Evolutionary conservation across 2,113 vertebrate species (phyloP), one percentile per base, ranked within the genome.

Genomic region (Urocynchramus pylzowi): DNA sequence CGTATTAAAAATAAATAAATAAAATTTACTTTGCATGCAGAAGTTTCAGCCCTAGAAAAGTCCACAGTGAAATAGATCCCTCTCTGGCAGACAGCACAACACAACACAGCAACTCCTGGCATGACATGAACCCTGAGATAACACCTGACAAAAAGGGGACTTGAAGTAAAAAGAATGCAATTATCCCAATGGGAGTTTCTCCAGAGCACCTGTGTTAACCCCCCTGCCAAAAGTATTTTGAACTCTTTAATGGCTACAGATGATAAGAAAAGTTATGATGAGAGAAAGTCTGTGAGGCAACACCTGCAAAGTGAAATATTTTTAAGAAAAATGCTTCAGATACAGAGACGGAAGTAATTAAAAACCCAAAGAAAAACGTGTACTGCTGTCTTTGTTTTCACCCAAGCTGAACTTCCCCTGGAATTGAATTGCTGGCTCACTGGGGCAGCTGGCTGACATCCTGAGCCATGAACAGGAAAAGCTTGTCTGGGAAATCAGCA

Each of bases 341-440:
- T 90, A 71, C 31, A 42, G 60, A 75, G 60, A 53, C 28, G 65
- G 95, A 96, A 97, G 76, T 57, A 94, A 96, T 96, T 90, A 96
- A 94, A 96, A 94, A 17, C 52, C 68, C 27, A 63, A 84, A 95
- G 80, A 81, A 93, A 96, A 87, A 73, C 0, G 76, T 50, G 76
- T 81, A 13, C 83, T 31, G 88, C 79, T 63, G 56, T 80, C 85
- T 96, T 96, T 97, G 95, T 97, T 96, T 96, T 97, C 93, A 96
- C 95, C 95, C 90, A 95, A 95, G 92, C 86, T 96, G 95, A 97
- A 96, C 93, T 97, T 97, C 96, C 96, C 93, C 86, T 94, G 85
- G 47, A 68, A 95, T 49, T 96, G 88, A 97, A 97, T 96, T 2
- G 13, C 85, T 96, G 93, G 92, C 92, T 88, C 79, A 2, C 59